These are phyloP conservation scores for Cotesia congregata DNA, from an alignment of 2,888 invertebrate genomes.

Conservation along the genomic window DNA sequence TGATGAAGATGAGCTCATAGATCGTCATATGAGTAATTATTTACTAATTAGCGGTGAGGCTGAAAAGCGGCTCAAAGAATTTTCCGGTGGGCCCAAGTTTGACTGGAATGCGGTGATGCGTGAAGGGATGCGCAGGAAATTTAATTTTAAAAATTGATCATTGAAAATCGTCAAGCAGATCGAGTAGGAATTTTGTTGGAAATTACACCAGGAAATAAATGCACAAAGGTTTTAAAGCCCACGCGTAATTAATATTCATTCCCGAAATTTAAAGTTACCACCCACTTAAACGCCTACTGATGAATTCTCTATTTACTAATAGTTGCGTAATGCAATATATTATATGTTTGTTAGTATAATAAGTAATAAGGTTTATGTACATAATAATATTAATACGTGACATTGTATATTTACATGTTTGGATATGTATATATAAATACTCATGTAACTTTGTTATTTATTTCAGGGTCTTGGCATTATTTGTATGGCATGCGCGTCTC, in stretches of 20 bases:
- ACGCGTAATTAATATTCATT: slow-evolving; percentile 26
- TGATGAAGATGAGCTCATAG: slow-evolving; percentile 41
- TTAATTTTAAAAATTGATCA: neutral
- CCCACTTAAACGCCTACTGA: neutral
- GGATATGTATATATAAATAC: neutral
- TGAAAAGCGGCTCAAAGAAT: slow-evolving; percentile 67
- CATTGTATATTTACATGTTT: neutral
- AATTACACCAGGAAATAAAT: neutral
- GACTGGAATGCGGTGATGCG: slow-evolving; percentile 68
- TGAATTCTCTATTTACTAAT: neutral
- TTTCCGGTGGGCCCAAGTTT: slow-evolving; percentile 72
- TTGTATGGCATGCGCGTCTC: slow-evolving; percentile 87
- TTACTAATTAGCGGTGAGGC: slow-evolving; percentile 56
- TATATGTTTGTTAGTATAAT: neutral
- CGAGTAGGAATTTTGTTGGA: too few species aligned
- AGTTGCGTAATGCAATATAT: neutral
- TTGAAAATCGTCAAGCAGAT: too few species aligned
- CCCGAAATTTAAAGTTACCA: slow-evolving; percentile 7
- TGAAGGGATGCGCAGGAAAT: slow-evolving; percentile 46
- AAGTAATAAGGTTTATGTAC: neutral
- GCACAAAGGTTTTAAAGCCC: slow-evolving; percentile 16
- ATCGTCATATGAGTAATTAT: slow-evolving; percentile 43
- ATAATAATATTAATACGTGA: too few species aligned
- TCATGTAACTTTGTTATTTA: slow-evolving; percentile 49
- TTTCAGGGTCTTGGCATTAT: slow-evolving; percentile 86